Conservation (phyloP, 2,888 invertebrate genomes). For the Ramazzottius varieornatus region DNA sequence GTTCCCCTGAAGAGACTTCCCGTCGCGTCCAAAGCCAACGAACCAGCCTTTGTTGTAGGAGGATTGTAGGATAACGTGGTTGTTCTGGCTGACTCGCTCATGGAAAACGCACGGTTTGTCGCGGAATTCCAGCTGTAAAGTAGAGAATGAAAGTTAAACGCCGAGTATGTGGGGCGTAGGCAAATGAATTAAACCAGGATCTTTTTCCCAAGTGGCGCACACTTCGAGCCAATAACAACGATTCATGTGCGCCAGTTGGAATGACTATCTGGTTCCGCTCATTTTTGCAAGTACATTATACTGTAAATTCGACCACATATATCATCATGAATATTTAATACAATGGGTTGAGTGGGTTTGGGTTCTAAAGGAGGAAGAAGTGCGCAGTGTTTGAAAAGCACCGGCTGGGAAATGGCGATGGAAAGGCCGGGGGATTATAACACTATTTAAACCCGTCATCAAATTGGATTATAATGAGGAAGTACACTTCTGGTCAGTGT, state of each 20-base stretch:
- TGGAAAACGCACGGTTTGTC: neutral
- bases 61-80: neutral
- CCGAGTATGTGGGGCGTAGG: too few relatives aligned
- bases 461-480: conserved; percentile 3
- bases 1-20: neutral
- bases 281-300: too few relatives aligned
- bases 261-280: too few relatives aligned
- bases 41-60: neutral
- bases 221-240: too few relatives aligned
- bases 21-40: neutral
- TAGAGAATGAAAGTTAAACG: neutral
- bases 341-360: too few relatives aligned
- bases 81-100: neutral
- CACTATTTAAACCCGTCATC: neutral
- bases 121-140: neutral
- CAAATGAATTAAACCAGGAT: too few relatives aligned
- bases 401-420: neutral
- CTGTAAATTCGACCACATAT: too few relatives aligned
- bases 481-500: neutral
- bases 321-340: too few relatives aligned
- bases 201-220: too few relatives aligned
- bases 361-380: too few relatives aligned
- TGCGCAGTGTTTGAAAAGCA: too few relatives aligned
- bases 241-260: too few relatives aligned
- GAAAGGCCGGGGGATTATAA: neutral